phyloP scores from a whole-genome alignment of 2,113 vertebrate species.

The Sebastes fasciatus region DNA sequence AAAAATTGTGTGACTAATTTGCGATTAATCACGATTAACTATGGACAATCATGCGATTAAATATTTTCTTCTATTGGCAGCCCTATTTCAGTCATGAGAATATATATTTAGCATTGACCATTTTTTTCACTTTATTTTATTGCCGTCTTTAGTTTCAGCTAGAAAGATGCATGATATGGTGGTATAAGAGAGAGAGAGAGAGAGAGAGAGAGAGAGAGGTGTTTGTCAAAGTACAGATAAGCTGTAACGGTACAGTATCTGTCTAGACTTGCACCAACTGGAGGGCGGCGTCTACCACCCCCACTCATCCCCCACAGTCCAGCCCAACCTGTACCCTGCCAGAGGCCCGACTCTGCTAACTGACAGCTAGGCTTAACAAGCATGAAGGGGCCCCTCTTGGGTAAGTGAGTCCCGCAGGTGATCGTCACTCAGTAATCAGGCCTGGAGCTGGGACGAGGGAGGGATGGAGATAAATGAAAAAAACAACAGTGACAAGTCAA shows the following conservation, averaged over 20 bases:
- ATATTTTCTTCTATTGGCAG: too few relatives aligned
- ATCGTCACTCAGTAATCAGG: conserved; percentile 21
- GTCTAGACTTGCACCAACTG: conserved; percentile 16
- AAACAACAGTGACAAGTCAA: too few relatives aligned
- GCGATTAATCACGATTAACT: too few relatives aligned
- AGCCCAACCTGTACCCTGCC: neutral
- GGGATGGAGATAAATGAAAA: neutral
- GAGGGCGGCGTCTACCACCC: too few relatives aligned
- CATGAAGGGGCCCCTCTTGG: neutral
- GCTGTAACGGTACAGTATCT: neutral
- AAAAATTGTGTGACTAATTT: too few relatives aligned
- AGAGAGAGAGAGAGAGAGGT: neutral
- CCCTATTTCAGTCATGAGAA: too few relatives aligned
- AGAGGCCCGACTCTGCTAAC: conserved; percentile 18
- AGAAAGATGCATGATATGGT: too few relatives aligned
- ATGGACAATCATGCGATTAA: too few relatives aligned
- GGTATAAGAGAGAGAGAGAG: too few relatives aligned
- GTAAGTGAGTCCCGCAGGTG: conserved; percentile 17
- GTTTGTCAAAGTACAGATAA: conserved; percentile 11
- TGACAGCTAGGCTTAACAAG: conserved; percentile 23
- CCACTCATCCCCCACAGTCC: neutral
- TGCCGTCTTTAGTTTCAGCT: too few relatives aligned
- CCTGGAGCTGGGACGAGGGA: neutral
- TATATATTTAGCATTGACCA: too few relatives aligned
- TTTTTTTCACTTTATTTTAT: too few relatives aligned